Conservation (phyloP, 2,797 vertebrate species). For the Capromys pilorides region DNA sequence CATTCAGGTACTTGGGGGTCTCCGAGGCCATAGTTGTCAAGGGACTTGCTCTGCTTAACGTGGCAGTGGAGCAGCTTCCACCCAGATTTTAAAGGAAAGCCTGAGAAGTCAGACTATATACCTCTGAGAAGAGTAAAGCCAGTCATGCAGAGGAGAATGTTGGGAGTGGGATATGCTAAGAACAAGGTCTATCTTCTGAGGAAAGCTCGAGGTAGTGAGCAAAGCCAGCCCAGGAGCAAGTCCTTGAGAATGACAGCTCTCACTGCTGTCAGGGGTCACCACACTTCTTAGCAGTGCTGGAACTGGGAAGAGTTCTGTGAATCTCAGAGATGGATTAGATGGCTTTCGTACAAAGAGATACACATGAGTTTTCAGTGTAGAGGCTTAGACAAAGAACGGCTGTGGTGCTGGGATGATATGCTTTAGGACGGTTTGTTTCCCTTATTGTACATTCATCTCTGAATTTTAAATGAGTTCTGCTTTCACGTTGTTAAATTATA, state of each 20-base stretch:
- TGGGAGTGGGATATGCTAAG: not conserved
- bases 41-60: not conserved
- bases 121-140: not conserved
- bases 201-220: not conserved
- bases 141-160: not conserved
- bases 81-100: not conserved
- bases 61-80: not conserved
- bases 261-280: too few relatives aligned
- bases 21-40: not conserved
- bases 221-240: not conserved
- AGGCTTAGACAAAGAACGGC: not conserved
- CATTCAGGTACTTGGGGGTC: not conserved
- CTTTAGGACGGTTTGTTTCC: not conserved
- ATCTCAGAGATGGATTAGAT: not conserved
- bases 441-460: not conserved
- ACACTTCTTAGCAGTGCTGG: not conserved
- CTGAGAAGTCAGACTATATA: not conserved
- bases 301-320: not conserved
- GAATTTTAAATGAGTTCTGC: not conserved
- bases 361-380: not conserved
- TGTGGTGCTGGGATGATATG: not conserved
- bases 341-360: not conserved
- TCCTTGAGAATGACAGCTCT: not conserved
- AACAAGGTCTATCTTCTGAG: not conserved
- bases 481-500: not conserved